Percentiles rank a stretch among this genome's conserved stretches.
phyloP scores from a whole-genome alignment of 1,140 invertebrate species.

The Mercenaria mercenaria region DNA sequence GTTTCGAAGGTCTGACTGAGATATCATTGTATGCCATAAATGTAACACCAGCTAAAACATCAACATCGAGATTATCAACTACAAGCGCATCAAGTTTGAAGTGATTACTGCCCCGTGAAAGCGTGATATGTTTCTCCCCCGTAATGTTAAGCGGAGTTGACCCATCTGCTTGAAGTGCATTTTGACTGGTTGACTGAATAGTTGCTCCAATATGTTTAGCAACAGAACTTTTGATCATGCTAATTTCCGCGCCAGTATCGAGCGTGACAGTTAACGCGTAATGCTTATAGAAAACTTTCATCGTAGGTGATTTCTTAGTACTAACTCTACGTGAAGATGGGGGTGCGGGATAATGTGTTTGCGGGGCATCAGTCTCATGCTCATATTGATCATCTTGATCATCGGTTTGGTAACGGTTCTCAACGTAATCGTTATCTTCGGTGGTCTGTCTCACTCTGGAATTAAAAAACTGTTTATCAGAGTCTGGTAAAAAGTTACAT shows the following conservation, averaged over 20 bases:
- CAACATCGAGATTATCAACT: constrained; percentile 60
- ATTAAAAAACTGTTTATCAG: constrained; percentile 40
- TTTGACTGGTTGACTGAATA: constrained; percentile 34
- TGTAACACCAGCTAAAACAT: constrained; percentile 49
- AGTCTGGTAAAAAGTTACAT: constrained; percentile 46
- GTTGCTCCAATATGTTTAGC: constrained; percentile 10
- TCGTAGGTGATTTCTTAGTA: constrained; percentile 54
- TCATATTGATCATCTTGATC: neutral
- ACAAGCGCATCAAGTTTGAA: constrained; percentile 53
- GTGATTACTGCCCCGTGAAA: constrained; percentile 37
- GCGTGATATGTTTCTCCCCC: constrained; percentile 56
- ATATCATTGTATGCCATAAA: constrained; percentile 67
- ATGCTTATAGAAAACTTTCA: constrained; percentile 44
- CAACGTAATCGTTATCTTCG: neutral
- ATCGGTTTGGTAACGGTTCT: neutral
- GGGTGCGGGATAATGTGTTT: neutral
- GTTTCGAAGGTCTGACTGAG: constrained; percentile 49
- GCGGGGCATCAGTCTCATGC: neutral
- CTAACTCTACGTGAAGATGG: constrained; percentile 1
- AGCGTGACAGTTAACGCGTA: constrained; percentile 36
- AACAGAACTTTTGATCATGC: constrained; percentile 30
- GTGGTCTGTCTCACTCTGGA: neutral
- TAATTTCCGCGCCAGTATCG: constrained; percentile 33
- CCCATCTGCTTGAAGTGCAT: constrained; percentile 64
- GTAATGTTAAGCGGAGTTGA: constrained; percentile 42